Evolutionary conservation across 2,797 vertebrate species (phyloP).

Genomic region (Neosalanx taihuensis): DNA sequence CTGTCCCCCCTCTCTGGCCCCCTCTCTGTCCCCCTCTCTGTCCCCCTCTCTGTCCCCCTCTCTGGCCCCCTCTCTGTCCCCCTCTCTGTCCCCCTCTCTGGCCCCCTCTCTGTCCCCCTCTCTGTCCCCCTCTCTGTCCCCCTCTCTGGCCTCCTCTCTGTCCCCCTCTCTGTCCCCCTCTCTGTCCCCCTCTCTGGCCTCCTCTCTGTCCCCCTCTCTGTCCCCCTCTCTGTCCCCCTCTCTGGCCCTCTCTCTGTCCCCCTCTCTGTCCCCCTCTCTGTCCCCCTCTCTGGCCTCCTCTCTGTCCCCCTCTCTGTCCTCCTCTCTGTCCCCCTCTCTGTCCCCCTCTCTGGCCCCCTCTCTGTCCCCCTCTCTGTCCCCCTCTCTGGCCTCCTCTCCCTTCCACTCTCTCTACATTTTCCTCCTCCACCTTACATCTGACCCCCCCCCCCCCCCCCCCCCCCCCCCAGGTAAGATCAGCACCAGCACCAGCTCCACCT

Average conservation of each 20-base stretch:
- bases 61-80: too few relatives aligned
- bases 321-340: neutral
- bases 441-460: neutral
- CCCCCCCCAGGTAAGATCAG: slow-evolving; percentile 70
- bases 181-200: too few relatives aligned
- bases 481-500: slow-evolving; percentile 72
- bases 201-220: neutral
- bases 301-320: neutral
- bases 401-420: neutral
- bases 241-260: neutral
- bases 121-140: neutral
- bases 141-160: neutral
- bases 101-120: neutral
- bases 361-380: neutral
- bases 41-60: slow-evolving; percentile 1
- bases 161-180: neutral
- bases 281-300: neutral
- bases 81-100: slow-evolving; percentile 9
- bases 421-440: too few relatives aligned
- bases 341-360: neutral
- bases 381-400: neutral
- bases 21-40: neutral
- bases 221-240: neutral
- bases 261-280: too few relatives aligned
- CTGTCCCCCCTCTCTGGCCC: neutral